phyloP scores from a whole-genome alignment of 2,888 invertebrate species.

The Cryptus viduatorius region DNA sequence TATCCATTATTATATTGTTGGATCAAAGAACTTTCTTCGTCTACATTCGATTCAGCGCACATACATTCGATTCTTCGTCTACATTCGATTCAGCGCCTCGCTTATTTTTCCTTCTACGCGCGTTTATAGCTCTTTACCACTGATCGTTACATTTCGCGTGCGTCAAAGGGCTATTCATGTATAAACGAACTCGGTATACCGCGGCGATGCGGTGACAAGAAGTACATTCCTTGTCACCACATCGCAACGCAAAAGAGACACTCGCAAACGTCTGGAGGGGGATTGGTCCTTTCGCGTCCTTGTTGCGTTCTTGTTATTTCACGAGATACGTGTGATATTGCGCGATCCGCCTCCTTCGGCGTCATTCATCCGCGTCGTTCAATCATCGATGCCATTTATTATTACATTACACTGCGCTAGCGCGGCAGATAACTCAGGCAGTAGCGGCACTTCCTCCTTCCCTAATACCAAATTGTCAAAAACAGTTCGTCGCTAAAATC shows the following conservation, averaged over 20 bases:
- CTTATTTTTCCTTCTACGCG: not conserved
- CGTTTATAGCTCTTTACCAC: not conserved
- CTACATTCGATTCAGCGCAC: no score
- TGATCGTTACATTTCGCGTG: not conserved
- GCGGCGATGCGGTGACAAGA: not conserved
- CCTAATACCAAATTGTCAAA: not conserved
- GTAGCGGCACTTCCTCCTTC: constrained; percentile 11
- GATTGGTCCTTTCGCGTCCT: constrained; percentile 22
- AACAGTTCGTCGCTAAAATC: not conserved
- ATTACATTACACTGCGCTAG: not conserved
- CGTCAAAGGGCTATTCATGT: not conserved
- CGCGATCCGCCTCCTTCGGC: constrained; percentile 4
- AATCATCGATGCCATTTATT: not conserved
- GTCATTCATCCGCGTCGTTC: not conserved
- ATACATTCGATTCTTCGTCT: no score
- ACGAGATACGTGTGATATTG: constrained; percentile 6
- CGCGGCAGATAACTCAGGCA: not conserved
- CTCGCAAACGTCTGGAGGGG: not conserved
- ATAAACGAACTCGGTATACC: not conserved
- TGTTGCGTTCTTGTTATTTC: constrained; percentile 12
- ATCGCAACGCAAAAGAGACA: constrained; percentile 9
- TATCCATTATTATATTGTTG: no score
- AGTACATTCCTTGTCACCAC: no score
- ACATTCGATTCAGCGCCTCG: no score
- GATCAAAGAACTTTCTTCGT: no score